Evolutionary conservation across 2,797 vertebrate species (phyloP).

Genomic region (Catharus ustulatus): DNA sequence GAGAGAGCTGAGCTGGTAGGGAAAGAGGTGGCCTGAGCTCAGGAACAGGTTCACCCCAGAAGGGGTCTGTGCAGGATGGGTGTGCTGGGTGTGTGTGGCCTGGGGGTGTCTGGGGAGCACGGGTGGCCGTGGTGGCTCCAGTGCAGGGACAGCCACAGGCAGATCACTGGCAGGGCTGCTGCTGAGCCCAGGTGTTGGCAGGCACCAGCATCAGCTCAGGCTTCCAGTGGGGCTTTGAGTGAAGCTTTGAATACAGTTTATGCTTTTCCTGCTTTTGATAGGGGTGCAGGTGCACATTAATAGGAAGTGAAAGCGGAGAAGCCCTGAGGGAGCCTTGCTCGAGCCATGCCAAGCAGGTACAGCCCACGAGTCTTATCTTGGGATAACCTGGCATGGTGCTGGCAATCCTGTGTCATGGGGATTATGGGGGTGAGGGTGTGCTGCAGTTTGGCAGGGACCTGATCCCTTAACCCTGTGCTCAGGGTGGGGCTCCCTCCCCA

Average conservation of each 20-base stretch:
- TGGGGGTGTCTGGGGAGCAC: rapidly evolving
- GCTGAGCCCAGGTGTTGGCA: not conserved
- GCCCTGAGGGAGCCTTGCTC: conserved; percentile 35
- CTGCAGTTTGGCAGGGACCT: not conserved
- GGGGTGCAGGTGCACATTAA: conserved; percentile 56
- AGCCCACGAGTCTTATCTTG: not conserved
- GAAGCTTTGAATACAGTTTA: conserved; percentile 3
- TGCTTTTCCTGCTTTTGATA: conserved; percentile 57
- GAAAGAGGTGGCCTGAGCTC: not conserved
- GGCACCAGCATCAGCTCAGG: not conserved
- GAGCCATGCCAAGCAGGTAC: conserved; percentile 52
- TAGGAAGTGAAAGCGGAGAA: conserved; percentile 54
- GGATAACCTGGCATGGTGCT: conserved; percentile 8
- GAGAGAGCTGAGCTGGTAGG: not conserved
- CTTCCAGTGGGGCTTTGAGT: not conserved
- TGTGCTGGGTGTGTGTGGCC: not conserved
- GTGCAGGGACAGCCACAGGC: not conserved
- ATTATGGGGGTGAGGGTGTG: not conserved
- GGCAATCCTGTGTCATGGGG: not conserved
- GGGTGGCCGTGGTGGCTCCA: rapidly evolving
- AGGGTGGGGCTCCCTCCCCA: not conserved
- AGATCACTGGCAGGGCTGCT: rapidly evolving
- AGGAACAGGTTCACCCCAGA: rapidly evolving
- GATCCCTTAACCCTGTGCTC: not conserved
- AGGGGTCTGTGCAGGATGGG: not conserved